A percentile compares a stretch with the other conserved stretches of the same genome.
These are phyloP conservation scores for Aphis craccivora DNA, from an alignment of 1,140 invertebrate species.

Conservation along the genomic window DNA sequence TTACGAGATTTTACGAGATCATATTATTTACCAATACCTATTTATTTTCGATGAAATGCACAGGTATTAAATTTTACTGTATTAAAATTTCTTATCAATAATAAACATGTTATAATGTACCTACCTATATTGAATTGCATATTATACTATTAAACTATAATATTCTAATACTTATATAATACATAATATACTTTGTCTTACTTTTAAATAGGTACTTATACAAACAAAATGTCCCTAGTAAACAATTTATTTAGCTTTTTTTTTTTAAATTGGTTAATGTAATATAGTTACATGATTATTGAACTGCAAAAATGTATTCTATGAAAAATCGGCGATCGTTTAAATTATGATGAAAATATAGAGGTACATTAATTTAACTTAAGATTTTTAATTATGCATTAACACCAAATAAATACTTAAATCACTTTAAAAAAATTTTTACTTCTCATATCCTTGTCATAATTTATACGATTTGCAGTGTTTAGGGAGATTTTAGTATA, in stretches of 20 bases:
- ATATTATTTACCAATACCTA: not conserved
- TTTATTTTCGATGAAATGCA: not conserved
- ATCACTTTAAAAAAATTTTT: not conserved
- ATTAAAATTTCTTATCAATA: not conserved
- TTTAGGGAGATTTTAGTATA: not conserved
- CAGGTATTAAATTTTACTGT: not conserved
- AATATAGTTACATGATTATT: not conserved
- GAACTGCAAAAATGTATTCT: not conserved
- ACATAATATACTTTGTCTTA: not conserved
- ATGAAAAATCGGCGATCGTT: not conserved
- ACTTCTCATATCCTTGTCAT: not conserved
- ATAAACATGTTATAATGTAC: not conserved
- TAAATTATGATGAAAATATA: not conserved
- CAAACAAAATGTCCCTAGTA: not conserved
- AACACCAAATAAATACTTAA: not conserved
- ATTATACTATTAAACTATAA: not conserved
- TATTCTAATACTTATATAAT: not conserved
- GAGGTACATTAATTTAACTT: not conserved
- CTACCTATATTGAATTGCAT: not conserved
- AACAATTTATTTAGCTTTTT: not conserved
- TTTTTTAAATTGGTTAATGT: not conserved
- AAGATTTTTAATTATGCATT: not conserved
- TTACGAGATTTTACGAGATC: not conserved
- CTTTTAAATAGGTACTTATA: not conserved
- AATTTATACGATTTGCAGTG: not conserved